Base-by-base conservation (phyloP, 2,797 vertebrate species). In the Gallinago stenura region DNA sequence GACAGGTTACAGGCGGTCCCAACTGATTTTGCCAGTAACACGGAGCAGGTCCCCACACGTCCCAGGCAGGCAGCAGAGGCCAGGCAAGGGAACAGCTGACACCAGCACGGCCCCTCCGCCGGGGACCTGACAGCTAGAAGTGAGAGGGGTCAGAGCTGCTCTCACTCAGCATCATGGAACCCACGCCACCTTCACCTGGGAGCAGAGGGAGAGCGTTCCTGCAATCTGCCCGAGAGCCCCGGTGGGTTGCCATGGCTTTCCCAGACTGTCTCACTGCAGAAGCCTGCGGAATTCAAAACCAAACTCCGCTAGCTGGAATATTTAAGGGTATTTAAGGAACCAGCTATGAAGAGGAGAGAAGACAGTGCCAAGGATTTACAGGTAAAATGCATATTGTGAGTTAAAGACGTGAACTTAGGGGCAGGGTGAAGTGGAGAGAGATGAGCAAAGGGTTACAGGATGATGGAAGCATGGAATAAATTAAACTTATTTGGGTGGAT, bases 101-200 rank as follows among this genome's bases (percentile, higher is more conserved):
- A 75, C 17, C n/a, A 26, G 22, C 15, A 64, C 0, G 1, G 24
- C 51, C 43, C 10, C 3, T 2, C 12, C 2, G 1, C 33, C 0
- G 2, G 22, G 62, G n/a, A 51, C 0, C 1, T 45, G 61, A 31
- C 8, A 51, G 30, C 18, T 10, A 45, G 15, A 48, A 39, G 35
- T 2, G 1, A 57, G 83, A 62, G 41, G 31, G 30, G 16, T 4
- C 43, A 65, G 57, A 78, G 24, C 24, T 56, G 30, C 33, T 79
- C 21, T 48, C 0, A 0, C 53, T 73, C 76, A 28, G 30, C 30
- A 35, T 25, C 0, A 0, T 35, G 66, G 26, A 61, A 35, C 28
- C 31, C 16, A 19, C 0, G 0, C 35, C 22, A 4, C 26, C 13
- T 45, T 92, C 12, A 76, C 7, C 28, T 41, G 60, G 43, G n/a